Evolutionary conservation across 2,888 invertebrate species (phyloP), one percentile per base, ranked within the genome.

Genomic region (Conus canariensis): DNA sequence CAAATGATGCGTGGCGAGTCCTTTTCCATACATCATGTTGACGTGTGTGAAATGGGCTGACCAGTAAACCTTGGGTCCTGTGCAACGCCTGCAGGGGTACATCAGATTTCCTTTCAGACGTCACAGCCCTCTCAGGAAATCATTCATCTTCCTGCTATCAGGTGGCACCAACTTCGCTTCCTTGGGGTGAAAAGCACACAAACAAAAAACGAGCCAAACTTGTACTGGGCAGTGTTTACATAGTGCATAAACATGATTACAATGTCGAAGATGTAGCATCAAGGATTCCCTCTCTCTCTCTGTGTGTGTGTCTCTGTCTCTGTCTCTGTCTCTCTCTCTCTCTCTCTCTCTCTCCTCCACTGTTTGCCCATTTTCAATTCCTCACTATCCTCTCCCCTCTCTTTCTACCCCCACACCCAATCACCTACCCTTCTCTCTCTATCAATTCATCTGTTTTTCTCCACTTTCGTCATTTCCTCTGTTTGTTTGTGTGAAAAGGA

Each of bases 71-170:
- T 14, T 30, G 14, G 80, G 30, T 30, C 30, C 56, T 14, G 30
- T 16, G 80, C 25, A 30, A 25, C 25, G 12, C 80, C n/a, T 80
- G 14, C 30, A 80, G 30, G 30, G 30, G 60, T 14, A 12, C 12
- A 80, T 80, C 45, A 80, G 30, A 80, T 45, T 80, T 30, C 80
- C 80, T 30, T 25, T 80, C 80, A 80, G 80, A 80, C 45, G 74
- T 30, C 9, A n/a, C n/a, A 80, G 14, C 25, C 80, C 45, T 45
- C 80, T 6, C 80, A 80, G 80, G 45, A 80, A 80, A 80, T 80
- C 25, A 80, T 80, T 45, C 45, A 12, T 80, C 80, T 45, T 30
- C 10, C 80, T 14, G 25, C 45, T 80, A 30, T 25, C 45, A 25
- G 30, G 14, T 80, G 56, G 80, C 80, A 30, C 80, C 80, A 30